Percentiles rank a stretch among this genome's conserved stretches.
Evolutionary conservation across 2,113 vertebrate species (phyloP).

Genomic region (Bothrops jararaca): DNA sequence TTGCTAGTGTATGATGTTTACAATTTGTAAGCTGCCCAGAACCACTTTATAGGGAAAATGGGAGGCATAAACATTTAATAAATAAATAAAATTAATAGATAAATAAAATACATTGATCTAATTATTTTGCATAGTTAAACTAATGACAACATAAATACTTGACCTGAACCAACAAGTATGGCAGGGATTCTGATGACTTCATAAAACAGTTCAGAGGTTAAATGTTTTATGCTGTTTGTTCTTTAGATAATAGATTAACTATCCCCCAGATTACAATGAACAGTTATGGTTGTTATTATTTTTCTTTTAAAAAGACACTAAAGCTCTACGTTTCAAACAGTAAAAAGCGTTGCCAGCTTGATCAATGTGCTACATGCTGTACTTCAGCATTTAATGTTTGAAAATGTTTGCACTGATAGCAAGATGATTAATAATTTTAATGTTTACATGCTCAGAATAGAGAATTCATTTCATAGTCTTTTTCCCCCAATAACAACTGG

Average conservation of each 20-base stretch:
- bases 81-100: not conserved
- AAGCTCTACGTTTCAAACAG: not conserved
- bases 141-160: not conserved
- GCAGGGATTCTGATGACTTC: not conserved
- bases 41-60: not conserved
- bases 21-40: not conserved
- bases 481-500: not conserved
- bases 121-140: not conserved
- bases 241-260: not conserved
- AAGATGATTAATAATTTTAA: not conserved
- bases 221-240: not conserved
- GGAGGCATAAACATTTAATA: not conserved
- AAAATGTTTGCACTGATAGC: not conserved
- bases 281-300: not conserved
- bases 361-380: not conserved
- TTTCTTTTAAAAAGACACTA: not conserved
- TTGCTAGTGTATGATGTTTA: not conserved
- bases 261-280: not conserved
- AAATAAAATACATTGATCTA: not conserved
- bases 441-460: not conserved
- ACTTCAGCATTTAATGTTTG: not conserved
- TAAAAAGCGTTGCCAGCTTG: not conserved
- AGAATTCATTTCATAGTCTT: not conserved
- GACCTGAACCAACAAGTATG: not conserved
- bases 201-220: not conserved